Evolutionary conservation across 2,888 invertebrate species (phyloP), one percentile per base, ranked within the genome.

Genomic region (Dorcus hopei): DNA sequence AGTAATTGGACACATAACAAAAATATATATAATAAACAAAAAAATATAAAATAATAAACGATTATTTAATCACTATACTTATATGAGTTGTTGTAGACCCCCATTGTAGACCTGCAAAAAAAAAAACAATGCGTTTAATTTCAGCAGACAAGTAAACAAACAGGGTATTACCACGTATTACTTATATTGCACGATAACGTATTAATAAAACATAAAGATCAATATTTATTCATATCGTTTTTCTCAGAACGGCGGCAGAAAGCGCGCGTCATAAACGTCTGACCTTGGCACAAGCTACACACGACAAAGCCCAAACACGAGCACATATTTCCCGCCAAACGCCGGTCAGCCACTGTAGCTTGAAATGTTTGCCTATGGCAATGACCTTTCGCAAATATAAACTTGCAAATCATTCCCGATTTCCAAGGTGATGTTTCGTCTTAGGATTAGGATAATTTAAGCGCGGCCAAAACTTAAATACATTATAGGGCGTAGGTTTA

Each of bases 61-160:
- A 41, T 58, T 57, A 41, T 54, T 47, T 57, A 47, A 59, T 56
- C 66, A 70, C 68, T 74, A 68, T 66, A 70, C 68, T 68, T 67
- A 56, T 62, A 68, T 52, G 62, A 63, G 49, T 61, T 66, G 59
- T 66, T 68, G 66, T 66, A 64, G 64, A 68, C 73, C 75, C 74
- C 75, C 76, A 76, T 76, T 73, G 72, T 73, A 74, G 68, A 72
- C 71, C 74, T 72, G 66, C 33, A 73, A 72, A 62, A 61, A 43
- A 52, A 19, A 54, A 38, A 38, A 54, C 6, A 8, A 19, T 16
- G 19, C 19, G n/a, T 48, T 16, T 11, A 14, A 9, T 42, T 42
- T 42, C 16, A 14, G 11, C 5, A 42, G 16, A 42, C 16, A 14
- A 42, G 16, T 33, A 33, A 33, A 33, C 26, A 33, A 33, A 33